Percentiles rank a stretch among this genome's conserved stretches.
Evolutionary conservation across 2,113 vertebrate genomes (phyloP).

Genomic region (Pungitius pungitius): DNA sequence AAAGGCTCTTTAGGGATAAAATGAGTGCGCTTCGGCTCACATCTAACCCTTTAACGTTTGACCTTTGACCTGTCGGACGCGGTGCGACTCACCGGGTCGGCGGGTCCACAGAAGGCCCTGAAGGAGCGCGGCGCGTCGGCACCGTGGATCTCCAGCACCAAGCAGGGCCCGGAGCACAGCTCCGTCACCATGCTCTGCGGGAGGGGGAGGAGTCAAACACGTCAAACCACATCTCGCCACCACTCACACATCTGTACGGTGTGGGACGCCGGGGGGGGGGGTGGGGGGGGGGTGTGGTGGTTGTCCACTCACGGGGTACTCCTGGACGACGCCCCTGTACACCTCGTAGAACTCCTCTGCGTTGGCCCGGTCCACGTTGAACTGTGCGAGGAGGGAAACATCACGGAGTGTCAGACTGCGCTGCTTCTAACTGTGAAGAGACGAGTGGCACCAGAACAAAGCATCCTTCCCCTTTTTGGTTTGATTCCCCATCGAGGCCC

Average conservation of each 20-base stretch:
- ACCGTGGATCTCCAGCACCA: conserved; percentile 90
- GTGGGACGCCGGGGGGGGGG: no score
- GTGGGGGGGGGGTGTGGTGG: no score
- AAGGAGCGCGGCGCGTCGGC: conserved; percentile 82
- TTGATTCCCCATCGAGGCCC: no score
- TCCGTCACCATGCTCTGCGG: conserved; percentile 89
- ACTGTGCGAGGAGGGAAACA: conserved; percentile 80
- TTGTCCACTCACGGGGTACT: conserved; percentile 89
- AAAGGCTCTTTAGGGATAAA: neutral
- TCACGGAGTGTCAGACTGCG: no score
- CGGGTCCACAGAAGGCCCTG: conserved; percentile 92
- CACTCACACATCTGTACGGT: no score
- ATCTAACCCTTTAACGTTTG: neutral
- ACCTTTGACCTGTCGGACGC: neutral
- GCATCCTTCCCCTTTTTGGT: no score
- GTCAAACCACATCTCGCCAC: no score
- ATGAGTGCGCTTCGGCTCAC: neutral
- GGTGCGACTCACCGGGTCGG: conserved; percentile 91
- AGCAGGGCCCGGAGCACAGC: conserved; percentile 90
- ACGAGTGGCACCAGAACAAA: no score
- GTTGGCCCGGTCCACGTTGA: conserved; percentile 88
- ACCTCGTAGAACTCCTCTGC: conserved; percentile 95
- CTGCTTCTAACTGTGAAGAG: no score
- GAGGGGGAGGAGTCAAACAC: no score
- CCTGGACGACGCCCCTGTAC: conserved; percentile 91